Base-by-base conservation (phyloP, 2,888 invertebrate genomes). In the Cataglyphis rosenhaueri region DNA sequence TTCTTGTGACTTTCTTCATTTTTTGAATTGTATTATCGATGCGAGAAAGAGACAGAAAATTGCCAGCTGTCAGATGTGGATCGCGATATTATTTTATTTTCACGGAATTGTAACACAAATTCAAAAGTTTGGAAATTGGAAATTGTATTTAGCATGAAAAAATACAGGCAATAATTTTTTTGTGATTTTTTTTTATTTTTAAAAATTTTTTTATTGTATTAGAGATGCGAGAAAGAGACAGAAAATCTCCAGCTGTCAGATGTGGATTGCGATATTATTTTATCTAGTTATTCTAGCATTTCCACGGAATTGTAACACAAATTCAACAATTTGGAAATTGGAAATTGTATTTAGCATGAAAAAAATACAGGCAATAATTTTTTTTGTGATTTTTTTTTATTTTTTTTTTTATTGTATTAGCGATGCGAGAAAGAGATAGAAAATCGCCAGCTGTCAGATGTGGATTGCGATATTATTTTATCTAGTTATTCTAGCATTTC, bases 251-350 rank as follows among this genome's bases (percentile, higher is more conserved):
- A 55, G 21, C 32, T 21, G 10, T 70, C 21, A 55, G 55, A 57
- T 57, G 71, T 73, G 25, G 38, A 25, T 70, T 3, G 25, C 38
- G 38, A 57, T 38, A 38, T 55, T 73, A 71, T 71, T 57, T 71
- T 25, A 25, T 25, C 25, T 25, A 25, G 25, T 25, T 25, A 25
- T 21, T 21, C 21, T 21, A 21, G 21, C 52, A 70, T 9, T 71
- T 57, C 3, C 57, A 38, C 25, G 25, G 71, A 59, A 73, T 73
- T 59, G 38, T 25, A 38, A 35, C 3, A 15, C 25, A 18, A 25
- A 29, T 25, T 41, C 55, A 25, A 21, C 0, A 21, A 0, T 21
- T 21, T 21, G 21, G 21, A 21, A 21, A 21, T 21, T 21, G 21
- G 21, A 21, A 21, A 21, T 21, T 21, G 21, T 21, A 21, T 21